Conservation (phyloP, 2,888 invertebrate species). For the Lymantria monacha region DNA sequence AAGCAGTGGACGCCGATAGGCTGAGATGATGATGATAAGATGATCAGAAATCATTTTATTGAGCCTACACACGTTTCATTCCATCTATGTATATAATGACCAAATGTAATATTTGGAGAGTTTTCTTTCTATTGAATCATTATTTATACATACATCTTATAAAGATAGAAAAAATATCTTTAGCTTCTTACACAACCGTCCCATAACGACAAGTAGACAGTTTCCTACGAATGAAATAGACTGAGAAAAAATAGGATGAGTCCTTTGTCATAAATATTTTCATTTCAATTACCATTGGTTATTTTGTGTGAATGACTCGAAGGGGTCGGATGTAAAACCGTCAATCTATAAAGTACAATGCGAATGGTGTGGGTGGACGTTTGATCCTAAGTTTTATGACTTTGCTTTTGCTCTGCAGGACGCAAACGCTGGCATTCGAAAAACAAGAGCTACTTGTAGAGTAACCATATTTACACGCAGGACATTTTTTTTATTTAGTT, state of each 20-base stretch:
- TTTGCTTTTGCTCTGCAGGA: conserved; percentile 60
- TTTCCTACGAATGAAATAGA: conserved; percentile 15
- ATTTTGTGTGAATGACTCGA: conserved; percentile 2
- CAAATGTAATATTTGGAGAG: no score
- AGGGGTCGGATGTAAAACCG: conserved; percentile 5
- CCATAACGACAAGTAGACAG: conserved; percentile 18
- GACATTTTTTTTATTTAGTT: neutral
- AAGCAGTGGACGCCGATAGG: no score
- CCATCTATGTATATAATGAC: no score
- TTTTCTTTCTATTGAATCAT: no score
- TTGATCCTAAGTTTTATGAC: conserved; percentile 47
- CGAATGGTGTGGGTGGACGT: conserved; percentile 17
- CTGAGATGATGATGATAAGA: no score
- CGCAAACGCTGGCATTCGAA: conserved; percentile 52
- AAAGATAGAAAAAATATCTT: no score
- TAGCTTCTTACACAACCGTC: no score
- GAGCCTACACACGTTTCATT: no score
- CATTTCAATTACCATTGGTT: conserved; percentile 16
- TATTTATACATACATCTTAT: no score
- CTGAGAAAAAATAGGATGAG: conserved; percentile 20
- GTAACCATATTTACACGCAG: conserved; percentile 31
- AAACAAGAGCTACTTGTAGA: conserved; percentile 59
- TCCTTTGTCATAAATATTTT: conserved; percentile 7
- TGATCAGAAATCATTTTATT: no score
- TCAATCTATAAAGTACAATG: conserved; percentile 15